Evolutionary conservation across 2,888 invertebrate genomes (phyloP).

Genomic region (Himalopsyche japonica): DNA sequence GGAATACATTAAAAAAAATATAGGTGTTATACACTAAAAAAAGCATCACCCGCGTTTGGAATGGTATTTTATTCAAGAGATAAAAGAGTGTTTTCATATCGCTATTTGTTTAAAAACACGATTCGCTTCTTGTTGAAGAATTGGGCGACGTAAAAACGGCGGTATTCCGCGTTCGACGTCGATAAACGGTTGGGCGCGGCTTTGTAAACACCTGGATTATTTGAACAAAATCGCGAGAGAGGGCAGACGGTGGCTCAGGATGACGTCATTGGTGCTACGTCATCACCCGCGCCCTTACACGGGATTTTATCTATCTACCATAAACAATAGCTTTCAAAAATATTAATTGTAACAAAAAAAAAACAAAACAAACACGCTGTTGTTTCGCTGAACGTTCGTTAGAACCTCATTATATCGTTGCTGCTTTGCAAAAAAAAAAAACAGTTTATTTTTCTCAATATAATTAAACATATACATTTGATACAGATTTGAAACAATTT

Average conservation of each 20-base stretch:
- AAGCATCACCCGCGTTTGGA: not conserved
- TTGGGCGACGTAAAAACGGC: not conserved
- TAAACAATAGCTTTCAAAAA: not conserved
- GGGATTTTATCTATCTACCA: slow-evolving; percentile 28
- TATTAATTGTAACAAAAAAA: not conserved
- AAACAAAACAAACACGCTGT: not conserved
- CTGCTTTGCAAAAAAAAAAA: too few relatives aligned
- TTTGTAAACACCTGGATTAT: not conserved
- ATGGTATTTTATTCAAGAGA: not conserved
- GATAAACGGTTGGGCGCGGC: not conserved
- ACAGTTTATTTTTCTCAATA: too few relatives aligned
- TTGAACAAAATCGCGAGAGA: slow-evolving; percentile 34
- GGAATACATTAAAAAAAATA: not conserved
- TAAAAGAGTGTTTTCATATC: not conserved
- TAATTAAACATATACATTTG: too few relatives aligned
- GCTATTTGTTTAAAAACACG: not conserved
- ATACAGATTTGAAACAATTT: too few relatives aligned
- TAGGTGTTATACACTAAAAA: not conserved
- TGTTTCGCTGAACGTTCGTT: too few relatives aligned
- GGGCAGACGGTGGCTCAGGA: slow-evolving; percentile 41
- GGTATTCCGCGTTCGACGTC: not conserved
- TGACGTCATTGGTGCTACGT: slow-evolving; percentile 34
- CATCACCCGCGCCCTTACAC: slow-evolving; percentile 38
- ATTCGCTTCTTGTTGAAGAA: not conserved
- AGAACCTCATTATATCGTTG: too few relatives aligned